Conservation (phyloP, 2,797 vertebrate genomes). For the Lophotriccus pileatus region DNA sequence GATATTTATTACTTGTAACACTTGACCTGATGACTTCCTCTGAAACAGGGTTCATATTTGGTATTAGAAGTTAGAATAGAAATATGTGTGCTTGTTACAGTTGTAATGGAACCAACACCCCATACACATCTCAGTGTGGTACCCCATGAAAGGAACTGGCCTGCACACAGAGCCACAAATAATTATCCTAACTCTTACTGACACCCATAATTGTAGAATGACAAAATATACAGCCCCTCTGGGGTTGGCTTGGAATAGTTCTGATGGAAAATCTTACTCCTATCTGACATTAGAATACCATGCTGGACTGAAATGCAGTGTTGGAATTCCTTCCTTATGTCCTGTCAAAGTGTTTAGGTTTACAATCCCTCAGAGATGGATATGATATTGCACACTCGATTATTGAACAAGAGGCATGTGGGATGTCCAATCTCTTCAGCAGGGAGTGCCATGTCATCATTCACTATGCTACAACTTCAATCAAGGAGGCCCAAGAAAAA, state of each 20-base stretch:
- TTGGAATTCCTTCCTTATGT: neutral
- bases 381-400: rapidly evolving
- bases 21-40: neutral
- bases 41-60: neutral
- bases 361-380: rapidly evolving
- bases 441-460: neutral
- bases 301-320: rapidly evolving
- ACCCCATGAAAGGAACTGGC: neutral
- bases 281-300: neutral
- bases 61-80: neutral
- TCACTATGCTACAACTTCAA: neutral
- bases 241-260: neutral
- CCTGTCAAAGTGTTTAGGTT: neutral
- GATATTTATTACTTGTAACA: neutral
- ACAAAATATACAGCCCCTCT: neutral
- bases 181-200: neutral
- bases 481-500: neutral
- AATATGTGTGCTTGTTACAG: neutral
- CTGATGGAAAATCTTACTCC: neutral
- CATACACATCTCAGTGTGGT: neutral
- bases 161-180: neutral
- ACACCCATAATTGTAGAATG: neutral
- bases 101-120: neutral
- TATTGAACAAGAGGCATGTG: neutral
- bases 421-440: neutral